Conservation (phyloP, 2,888 invertebrate genomes). For the Craniophora ligustri region DNA sequence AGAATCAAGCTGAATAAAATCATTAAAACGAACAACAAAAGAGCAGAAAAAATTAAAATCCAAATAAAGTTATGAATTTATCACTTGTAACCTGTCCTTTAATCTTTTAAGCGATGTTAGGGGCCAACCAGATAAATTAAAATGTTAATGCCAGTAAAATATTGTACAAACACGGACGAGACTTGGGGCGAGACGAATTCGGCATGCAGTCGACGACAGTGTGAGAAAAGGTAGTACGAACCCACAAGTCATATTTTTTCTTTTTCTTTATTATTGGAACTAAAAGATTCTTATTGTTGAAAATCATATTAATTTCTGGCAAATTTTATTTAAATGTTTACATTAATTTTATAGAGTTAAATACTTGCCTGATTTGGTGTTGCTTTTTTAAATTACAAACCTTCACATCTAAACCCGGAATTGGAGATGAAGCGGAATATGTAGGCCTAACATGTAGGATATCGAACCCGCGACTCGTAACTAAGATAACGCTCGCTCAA, state of each 20-base stretch:
- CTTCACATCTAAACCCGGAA: too few relatives aligned
- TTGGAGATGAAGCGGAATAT: too few relatives aligned
- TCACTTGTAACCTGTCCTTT: conserved; percentile 56
- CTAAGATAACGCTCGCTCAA: too few relatives aligned
- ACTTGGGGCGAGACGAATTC: conserved; percentile 63
- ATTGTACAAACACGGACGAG: conserved; percentile 63
- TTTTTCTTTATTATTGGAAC: conserved; percentile 1
- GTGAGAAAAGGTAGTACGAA: conserved; percentile 50
- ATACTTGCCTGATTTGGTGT: too few relatives aligned
- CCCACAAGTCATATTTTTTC: conserved; percentile 5
- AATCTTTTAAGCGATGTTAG: conserved; percentile 59
- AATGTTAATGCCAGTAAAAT: conserved; percentile 68
- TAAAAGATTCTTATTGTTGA: conserved; percentile 1
- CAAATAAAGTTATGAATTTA: conserved; percentile 67
- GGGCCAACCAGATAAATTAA: conserved; percentile 62
- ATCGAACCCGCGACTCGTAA: too few relatives aligned
- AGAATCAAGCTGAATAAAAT: conserved; percentile 35
- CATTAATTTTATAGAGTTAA: too few relatives aligned
- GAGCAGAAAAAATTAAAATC: conserved; percentile 53
- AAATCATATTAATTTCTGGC: not conserved
- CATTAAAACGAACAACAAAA: conserved; percentile 52
- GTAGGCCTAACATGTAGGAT: too few relatives aligned
- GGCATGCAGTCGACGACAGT: conserved; percentile 58
- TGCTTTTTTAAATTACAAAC: too few relatives aligned
- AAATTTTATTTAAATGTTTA: too few relatives aligned